Evolutionary conservation across 2,797 vertebrate species (phyloP), one percentile per base, ranked within the genome.

Genomic region (Chromis chromis): DNA sequence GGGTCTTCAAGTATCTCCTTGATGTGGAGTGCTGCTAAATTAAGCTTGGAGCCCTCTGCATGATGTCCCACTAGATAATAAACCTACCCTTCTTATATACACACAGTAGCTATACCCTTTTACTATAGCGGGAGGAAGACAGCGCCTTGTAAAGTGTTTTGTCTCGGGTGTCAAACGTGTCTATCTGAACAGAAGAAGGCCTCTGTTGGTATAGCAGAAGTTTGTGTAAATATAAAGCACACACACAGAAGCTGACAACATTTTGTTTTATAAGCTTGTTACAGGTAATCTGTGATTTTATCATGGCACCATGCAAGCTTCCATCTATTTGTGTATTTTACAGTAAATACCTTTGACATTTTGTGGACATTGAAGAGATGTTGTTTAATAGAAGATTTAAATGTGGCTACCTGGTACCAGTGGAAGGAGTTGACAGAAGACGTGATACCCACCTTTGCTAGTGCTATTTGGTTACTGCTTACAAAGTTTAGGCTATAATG

Each of bases 11-110:
- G 89, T 91, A 88, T 91, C 85, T 87, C 78, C 88, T 93, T 89
- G 81, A 94, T 91, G 85, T 91, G 60, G 78, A 92, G 89, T 91
- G 88, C 61, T 82, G 87, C 91, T 93, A 89, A 91, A 91, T 89
- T 90, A 91, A 86, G 91, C 75, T 74, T n/a, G 14, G 67, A 70
- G 73, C 57, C 65, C 74, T 85, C 66, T 52, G 58, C 58, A 55
- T 27, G 71, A 89, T 88, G 76, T 65, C 79, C 77, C 48, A 54
- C 63, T 72, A 83, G 82, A 90, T 88, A 89, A 87, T 82, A 83
- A 77, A 78, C 31, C 39, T 14, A 31, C 25, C 44, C 36, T 33
- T 71, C 69, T 59, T 49, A 66, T 22, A 69, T 58, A 77, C 65
- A 48, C 48, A 49, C 60, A 74, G 53, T 79, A 75, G 56, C 58